Conservation (phyloP, 1,140 invertebrate genomes). For the Varroa destructor region DNA sequence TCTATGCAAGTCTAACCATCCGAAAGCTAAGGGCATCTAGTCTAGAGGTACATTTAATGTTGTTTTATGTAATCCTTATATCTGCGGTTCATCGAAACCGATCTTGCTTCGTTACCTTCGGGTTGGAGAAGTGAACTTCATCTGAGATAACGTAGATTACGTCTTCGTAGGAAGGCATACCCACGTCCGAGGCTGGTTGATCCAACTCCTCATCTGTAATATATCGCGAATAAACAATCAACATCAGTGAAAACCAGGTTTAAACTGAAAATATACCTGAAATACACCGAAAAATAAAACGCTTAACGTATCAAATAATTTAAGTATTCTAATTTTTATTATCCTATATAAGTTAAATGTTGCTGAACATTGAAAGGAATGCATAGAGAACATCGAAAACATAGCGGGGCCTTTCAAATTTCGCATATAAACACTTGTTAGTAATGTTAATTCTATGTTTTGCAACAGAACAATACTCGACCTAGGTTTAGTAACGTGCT, state of each 20-base stretch:
- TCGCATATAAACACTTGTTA: no score
- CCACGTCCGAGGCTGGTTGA: conserved; percentile 65
- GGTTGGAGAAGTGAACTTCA: conserved; percentile 76
- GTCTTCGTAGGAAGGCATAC: conserved; percentile 64
- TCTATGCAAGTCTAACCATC: conserved; percentile 1
- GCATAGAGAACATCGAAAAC: no score
- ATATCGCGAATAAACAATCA: conserved; percentile 30
- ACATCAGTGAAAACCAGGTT: conserved; percentile 11
- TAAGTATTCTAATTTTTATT: no score
- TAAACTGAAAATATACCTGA: neutral
- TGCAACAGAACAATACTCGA: no score
- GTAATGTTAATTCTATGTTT: no score
- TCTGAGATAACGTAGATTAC: conserved; percentile 69
- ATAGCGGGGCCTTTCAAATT: no score
- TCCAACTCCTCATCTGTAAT: conserved; percentile 54
- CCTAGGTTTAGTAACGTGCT: no score
- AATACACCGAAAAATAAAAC: conserved; percentile 1
- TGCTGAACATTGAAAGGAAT: no score
- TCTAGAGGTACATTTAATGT: no score
- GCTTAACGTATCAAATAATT: neutral
- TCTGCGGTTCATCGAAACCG: no score
- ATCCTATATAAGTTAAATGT: no score
- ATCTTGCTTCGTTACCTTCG: conserved; percentile 58
- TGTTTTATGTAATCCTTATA: no score
- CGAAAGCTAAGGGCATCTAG: neutral